phyloP scores from a whole-genome alignment of 2,797 vertebrate species.

The Cossypha polioptera region DNA sequence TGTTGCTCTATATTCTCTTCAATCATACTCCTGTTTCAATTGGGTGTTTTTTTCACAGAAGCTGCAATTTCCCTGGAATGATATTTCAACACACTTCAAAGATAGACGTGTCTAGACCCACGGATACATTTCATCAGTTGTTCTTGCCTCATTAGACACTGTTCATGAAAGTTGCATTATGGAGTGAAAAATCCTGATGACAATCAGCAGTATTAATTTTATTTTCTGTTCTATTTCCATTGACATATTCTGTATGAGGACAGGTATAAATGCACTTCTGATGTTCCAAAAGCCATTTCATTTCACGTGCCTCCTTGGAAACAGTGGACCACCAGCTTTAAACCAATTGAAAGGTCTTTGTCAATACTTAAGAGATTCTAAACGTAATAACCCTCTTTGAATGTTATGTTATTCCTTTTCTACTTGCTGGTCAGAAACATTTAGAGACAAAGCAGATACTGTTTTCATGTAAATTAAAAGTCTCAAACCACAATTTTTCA shows the following conservation, averaged over 20 bases:
- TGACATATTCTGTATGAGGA: not conserved
- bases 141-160: not conserved
- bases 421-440: not conserved
- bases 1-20: not conserved
- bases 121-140: not conserved
- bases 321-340: not conserved
- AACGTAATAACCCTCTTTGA: not conserved
- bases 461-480: not conserved
- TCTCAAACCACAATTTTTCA: not conserved
- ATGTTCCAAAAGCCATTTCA: not conserved
- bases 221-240: not conserved
- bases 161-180: not conserved
- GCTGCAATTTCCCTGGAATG: not conserved
- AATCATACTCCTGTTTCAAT: not conserved
- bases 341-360: not conserved
- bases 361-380: not conserved
- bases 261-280: not conserved
- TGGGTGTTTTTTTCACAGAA: not conserved
- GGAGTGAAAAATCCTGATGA: not conserved
- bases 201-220: not conserved
- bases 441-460: not conserved
- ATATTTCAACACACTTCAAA: not conserved
- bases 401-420: not conserved
- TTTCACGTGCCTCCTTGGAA: not conserved
- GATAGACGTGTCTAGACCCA: fast-evolving